A percentile compares a stretch with the other conserved stretches of the same genome.
These are phyloP conservation scores for Meles meles DNA, from an alignment of 2,113 vertebrate genomes.

Conservation along the genomic window DNA sequence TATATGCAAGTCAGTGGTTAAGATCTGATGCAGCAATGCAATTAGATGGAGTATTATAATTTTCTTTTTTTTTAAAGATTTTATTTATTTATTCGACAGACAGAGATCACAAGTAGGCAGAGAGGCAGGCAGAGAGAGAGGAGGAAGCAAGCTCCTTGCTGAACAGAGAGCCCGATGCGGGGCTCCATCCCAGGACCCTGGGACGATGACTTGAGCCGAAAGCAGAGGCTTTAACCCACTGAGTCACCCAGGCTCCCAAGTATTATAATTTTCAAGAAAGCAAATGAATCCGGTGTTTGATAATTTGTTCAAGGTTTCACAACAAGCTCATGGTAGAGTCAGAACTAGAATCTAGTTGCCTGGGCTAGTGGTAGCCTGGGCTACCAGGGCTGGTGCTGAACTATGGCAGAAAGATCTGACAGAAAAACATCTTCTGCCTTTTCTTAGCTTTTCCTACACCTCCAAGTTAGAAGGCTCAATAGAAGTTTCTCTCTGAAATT, in stretches of 20 bases:
- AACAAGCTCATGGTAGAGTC: not conserved
- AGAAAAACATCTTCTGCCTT: not conserved
- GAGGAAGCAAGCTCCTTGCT: no score
- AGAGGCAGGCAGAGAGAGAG: no score
- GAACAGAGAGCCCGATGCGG: no score
- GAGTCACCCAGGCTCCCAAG: no score
- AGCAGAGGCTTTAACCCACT: no score
- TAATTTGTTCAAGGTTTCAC: not conserved
- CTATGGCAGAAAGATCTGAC: not conserved
- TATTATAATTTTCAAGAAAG: not conserved
- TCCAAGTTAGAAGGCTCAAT: not conserved
- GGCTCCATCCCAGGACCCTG: no score
- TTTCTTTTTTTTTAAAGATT: no score
- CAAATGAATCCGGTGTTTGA: not conserved
- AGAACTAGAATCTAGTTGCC: not conserved
- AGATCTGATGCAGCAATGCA: not conserved
- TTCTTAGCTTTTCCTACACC: not conserved
- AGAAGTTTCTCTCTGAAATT: not conserved
- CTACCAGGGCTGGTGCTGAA: not conserved
- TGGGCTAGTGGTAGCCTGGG: no score
- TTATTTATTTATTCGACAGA: no score
- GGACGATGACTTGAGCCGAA: no score
- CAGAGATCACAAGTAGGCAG: no score
- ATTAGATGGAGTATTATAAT: not conserved
- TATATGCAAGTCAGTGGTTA: not conserved